These are phyloP conservation scores for Thymelicus sylvestris DNA, from an alignment of 2,888 invertebrate genomes.

Conservation along the genomic window DNA sequence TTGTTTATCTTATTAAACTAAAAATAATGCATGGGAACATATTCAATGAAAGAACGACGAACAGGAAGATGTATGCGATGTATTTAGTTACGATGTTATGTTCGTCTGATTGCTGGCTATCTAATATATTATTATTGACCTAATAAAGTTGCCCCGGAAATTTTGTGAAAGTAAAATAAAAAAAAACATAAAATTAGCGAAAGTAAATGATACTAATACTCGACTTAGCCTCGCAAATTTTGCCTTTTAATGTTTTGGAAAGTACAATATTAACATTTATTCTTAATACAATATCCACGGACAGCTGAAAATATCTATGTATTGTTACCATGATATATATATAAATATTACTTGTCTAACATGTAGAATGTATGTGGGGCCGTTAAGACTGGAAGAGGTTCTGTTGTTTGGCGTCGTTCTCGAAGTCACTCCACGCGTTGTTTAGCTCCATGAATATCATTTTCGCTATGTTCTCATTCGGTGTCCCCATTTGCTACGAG, in stretches of 20 bases:
- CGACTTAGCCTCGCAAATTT: background rate
- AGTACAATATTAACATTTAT: background rate
- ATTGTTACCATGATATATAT: background rate
- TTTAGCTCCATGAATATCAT: slow-evolving; percentile 99
- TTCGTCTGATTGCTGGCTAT: too few species aligned
- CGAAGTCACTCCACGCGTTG: slow-evolving; percentile 99
- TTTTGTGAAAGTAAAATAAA: too few species aligned
- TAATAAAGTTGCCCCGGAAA: too few species aligned
- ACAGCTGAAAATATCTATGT: background rate
- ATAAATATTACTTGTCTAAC: slow-evolving; percentile 7
- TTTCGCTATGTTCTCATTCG: slow-evolving; percentile 96
- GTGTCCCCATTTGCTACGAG: slow-evolving; percentile 94
- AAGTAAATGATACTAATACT: too few species aligned
- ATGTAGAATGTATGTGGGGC: background rate
- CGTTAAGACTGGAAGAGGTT: slow-evolving; percentile 80
- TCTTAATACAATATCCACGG: background rate
- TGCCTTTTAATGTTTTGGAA: background rate
- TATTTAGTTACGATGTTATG: background rate
- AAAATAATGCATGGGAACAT: background rate
- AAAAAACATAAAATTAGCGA: too few species aligned
- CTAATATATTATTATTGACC: too few species aligned
- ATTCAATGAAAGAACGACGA: background rate
- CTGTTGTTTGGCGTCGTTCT: slow-evolving; percentile 92
- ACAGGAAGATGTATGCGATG: background rate
- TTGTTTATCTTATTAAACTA: background rate